These are phyloP conservation scores for Australoheros facetus DNA, from an alignment of 2,797 vertebrate species.

Conservation along the genomic window DNA sequence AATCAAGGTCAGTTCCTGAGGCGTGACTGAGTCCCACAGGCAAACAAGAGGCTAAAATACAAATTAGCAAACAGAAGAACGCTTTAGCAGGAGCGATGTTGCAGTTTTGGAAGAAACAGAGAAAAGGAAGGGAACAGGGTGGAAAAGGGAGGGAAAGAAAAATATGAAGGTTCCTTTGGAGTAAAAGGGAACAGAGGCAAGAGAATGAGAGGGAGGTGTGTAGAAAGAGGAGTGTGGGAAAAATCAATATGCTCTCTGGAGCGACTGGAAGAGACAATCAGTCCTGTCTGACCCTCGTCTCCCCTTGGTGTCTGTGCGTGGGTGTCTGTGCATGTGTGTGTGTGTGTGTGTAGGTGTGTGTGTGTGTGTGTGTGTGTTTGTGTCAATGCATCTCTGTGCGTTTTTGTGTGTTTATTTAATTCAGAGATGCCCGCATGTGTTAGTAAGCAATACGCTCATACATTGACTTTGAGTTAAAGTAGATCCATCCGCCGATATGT, in stretches of 20 bases:
- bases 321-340: conserved; percentile 28
- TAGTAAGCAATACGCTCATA: conserved; percentile 20
- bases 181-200: conserved; percentile 38
- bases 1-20: conserved; percentile 36
- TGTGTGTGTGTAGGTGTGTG: conserved; percentile 35
- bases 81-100: not conserved
- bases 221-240: conserved; percentile 79
- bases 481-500: conserved; percentile 10
- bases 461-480: conserved; percentile 43
- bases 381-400: not conserved
- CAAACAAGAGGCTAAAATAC: conserved; percentile 8
- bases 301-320: conserved; percentile 59
- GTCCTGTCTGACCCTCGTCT: conserved; percentile 76
- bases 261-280: conserved; percentile 80
- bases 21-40: not conserved
- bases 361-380: not conserved
- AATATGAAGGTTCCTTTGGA: conserved; percentile 64
- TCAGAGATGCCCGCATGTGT: conserved; percentile 27
- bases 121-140: conserved; percentile 19
- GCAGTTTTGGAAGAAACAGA: conserved; percentile 17
- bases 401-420: conserved; percentile 28
- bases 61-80: conserved; percentile 10
- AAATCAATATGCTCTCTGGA: conserved; percentile 80
- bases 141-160: conserved; percentile 48
- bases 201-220: conserved; percentile 66